Conservation (phyloP, 2,888 invertebrate species). For the Physocephala rufipes region DNA sequence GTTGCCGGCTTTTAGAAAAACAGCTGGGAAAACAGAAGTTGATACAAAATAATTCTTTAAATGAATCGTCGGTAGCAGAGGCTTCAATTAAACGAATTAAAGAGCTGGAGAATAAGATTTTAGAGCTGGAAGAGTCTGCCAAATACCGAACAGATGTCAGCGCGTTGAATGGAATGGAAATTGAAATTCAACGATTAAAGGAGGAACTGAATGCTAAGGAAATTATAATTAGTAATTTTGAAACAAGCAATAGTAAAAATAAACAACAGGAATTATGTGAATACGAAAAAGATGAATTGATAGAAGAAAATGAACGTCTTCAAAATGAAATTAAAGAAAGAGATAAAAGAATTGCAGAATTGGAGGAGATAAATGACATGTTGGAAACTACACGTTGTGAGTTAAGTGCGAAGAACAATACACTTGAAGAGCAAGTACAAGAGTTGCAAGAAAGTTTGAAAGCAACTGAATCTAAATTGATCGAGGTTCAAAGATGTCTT, state of each 20-base stretch:
- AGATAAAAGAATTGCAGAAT: constrained; percentile 64
- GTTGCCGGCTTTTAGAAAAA: constrained; percentile 60
- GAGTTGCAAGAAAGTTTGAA: constrained; percentile 61
- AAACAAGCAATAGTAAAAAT: background rate
- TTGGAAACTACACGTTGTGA: constrained; percentile 63
- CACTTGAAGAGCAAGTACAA: constrained; percentile 65
- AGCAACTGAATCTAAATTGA: constrained; percentile 64
- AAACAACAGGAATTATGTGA: background rate
- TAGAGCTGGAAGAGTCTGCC: constrained; percentile 84
- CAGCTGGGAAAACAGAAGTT: constrained; percentile 61
- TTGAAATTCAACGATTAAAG: constrained; percentile 31
- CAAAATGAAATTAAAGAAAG: constrained; percentile 33
- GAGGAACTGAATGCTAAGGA: constrained; percentile 34
- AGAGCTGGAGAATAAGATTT: constrained; percentile 65
- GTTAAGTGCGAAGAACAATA: constrained; percentile 65
- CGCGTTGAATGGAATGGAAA: constrained; percentile 78
- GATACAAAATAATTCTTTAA: constrained; percentile 43
- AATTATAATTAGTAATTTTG: background rate
- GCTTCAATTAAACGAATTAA: constrained; percentile 46
- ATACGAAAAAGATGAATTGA: constrained; percentile 29
- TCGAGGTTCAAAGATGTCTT: constrained; percentile 63
- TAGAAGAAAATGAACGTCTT: constrained; percentile 34
- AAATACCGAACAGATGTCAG: constrained; percentile 81
- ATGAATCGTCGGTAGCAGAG: constrained; percentile 39
- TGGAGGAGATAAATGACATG: constrained; percentile 70